Evolutionary conservation across 1,140 invertebrate species (phyloP), one percentile per base, ranked within the genome.

Genomic region (Lucilia cuprina): DNA sequence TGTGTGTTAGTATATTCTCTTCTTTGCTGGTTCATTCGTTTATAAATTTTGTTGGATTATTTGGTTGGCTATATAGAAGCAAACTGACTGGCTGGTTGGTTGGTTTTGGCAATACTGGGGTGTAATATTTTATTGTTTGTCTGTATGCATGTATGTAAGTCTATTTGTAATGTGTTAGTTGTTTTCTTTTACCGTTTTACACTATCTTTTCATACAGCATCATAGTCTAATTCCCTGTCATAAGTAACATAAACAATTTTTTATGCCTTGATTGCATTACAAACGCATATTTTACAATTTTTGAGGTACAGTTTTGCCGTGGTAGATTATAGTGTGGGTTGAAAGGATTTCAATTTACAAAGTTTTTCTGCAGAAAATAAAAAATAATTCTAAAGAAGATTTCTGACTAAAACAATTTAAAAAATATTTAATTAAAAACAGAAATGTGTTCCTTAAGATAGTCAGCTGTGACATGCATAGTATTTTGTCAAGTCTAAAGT

Each of bases 171-270:
- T 70, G 19, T 70, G 19, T 21, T 70, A 19, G 25, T 70, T 70
- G 7, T 70, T 21, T 13, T 55, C 17, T 55, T 5, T 55, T 55
- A 55, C 50, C 50, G 50, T 55, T 55, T 55, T 12, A 9, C 13
- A 55, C 17, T 34, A 34, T 75, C 74, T 34, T 75, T 75, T 14
- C 14, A 75, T 75, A 34, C 30, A 75, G 74, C 21, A 34, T 25
- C 13, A 77, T 41, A 41, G 13, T 41, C 74, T 77, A 77, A 77
- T 41, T 77, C n/a, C 34, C 34, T 77, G 34, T 77, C 74, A 77
- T 41, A 77, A 77, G 34, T 77, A 77, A 77, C 13, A 77, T 77
- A 19, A 75, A 80, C 77, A 47, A 35, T 19, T 82, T 80, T 82
- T 19, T 55, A 47, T 19, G 7, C 78, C 25, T 8, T 50, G n/a